These are phyloP conservation scores for Zosterops borbonicus DNA, from an alignment of 2,113 vertebrate species.

Conservation along the genomic window DNA sequence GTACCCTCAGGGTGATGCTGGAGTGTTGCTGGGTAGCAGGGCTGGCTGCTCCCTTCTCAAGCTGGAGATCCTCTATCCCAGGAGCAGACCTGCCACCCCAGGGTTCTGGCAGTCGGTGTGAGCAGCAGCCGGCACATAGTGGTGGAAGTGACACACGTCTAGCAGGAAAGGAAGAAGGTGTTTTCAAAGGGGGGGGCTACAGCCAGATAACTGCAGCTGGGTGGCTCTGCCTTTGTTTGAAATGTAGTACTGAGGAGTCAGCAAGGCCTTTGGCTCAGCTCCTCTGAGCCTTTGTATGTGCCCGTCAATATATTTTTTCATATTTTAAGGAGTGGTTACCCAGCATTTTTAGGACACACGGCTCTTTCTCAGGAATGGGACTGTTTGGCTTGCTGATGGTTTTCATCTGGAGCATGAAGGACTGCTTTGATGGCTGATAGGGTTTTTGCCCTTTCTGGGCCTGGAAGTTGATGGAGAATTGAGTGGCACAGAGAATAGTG, in stretches of 20 bases:
- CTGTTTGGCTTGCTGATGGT: not conserved
- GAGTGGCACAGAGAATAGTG: not conserved
- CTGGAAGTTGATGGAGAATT: conserved; percentile 14
- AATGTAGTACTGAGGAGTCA: not conserved
- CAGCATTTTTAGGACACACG: not conserved
- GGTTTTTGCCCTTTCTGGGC: not conserved
- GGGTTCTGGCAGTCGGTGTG: not conserved
- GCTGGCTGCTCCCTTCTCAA: not conserved
- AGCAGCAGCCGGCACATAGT: not conserved
- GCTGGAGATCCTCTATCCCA: not conserved
- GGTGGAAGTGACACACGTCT: conserved; percentile 52
- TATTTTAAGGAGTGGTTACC: not conserved
- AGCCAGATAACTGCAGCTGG: conserved; percentile 16
- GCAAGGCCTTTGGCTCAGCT: not conserved
- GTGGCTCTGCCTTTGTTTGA: conserved; percentile 17
- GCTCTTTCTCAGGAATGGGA: not conserved
- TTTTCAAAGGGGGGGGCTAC: conserved; percentile 38
- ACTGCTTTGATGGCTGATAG: not conserved
- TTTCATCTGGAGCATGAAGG: not conserved
- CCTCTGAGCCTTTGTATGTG: not conserved
- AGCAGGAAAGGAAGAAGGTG: conserved; percentile 44
- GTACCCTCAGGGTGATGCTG: not conserved
- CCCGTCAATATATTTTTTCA: not conserved
- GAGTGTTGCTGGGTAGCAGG: not conserved
- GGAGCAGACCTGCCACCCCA: accelerated